Evolutionary conservation across 2,888 invertebrate genomes (phyloP).

Genomic region (Portevinia maculata): DNA sequence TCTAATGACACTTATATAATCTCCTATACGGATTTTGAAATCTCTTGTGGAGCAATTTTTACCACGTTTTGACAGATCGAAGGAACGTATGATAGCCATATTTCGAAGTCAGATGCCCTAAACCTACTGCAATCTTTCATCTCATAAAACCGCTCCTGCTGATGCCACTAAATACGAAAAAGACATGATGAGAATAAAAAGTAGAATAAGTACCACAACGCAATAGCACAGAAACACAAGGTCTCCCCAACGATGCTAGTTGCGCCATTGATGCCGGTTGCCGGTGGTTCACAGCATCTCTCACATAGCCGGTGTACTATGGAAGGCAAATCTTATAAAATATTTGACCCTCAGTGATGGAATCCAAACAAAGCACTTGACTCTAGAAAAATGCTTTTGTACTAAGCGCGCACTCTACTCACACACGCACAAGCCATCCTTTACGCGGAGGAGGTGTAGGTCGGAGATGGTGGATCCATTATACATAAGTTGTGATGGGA

Average conservation of each 20-base stretch:
- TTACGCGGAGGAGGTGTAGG: constrained; percentile 6
- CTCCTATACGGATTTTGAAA: no score
- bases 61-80: neutral
- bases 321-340: constrained; percentile 46
- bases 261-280: neutral
- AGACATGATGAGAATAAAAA: constrained; percentile 29
- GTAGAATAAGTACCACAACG: constrained; percentile 42
- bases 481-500: constrained; percentile 62
- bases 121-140: neutral
- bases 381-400: constrained; percentile 70
- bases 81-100: neutral
- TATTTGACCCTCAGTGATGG: constrained; percentile 66
- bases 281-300: constrained; percentile 11
- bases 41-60: no score
- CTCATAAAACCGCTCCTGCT: constrained; percentile 24
- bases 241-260: neutral
- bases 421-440: constrained; percentile 1
- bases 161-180: constrained; percentile 16
- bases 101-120: neutral
- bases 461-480: constrained; percentile 2
- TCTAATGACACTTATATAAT: no score
- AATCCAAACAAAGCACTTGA: constrained; percentile 69
- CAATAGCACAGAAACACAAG: constrained; percentile 3
- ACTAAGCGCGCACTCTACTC: constrained; percentile 45
- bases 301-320: neutral